Evolutionary conservation across 2,888 invertebrate species (phyloP), one percentile per base, ranked within the genome.

Genomic region (Andrena camellia): DNA sequence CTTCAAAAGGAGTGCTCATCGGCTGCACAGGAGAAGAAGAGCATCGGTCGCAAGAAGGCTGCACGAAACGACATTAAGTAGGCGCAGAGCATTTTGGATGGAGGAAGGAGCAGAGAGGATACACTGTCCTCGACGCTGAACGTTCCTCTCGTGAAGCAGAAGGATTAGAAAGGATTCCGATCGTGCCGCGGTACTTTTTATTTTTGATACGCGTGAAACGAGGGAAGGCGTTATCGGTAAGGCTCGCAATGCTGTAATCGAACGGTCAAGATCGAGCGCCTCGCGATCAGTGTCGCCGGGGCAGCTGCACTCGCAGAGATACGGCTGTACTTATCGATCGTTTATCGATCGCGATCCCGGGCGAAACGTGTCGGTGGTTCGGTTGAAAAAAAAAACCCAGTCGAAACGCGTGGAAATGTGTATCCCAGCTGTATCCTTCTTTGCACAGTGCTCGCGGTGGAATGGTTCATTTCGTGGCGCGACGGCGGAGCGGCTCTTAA

Each of bases 1-100:
- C 77, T n/a, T 81, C 70, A 29, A 82, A 85, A 62, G 70, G 87
- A 54, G 87, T 87, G 76, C 84, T 83, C 42, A 60, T 74, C 68
- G 84, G 70, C 73, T 80, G 79, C 17, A 75, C 48, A n/a, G 5
- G 54, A 71, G 10, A 64, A 42, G 17, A 69, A 69, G 31, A 13
- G 0, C 10, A 0, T 2, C 3, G 2, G 7, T 0, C 3, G 48
- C 33, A 75, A 42, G 20, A 81, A 66, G 3, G 0, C 8, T 13
- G 50, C 20, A 5, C 59, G 33, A 8, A 26, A 8, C 3, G 8
- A 59, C 1, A 1, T 1, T 6, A 80, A 50, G 6, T 66, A 79
- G 8, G 7, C 5, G 0, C n/a, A 7, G 1, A 6, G 29, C 29
- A 26, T 13, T 33, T 23, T 35, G 33, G 17, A 35, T 2, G 2